Evolutionary conservation across 2,797 vertebrate species (phyloP).

Genomic region (Rhabdomys pumilio): DNA sequence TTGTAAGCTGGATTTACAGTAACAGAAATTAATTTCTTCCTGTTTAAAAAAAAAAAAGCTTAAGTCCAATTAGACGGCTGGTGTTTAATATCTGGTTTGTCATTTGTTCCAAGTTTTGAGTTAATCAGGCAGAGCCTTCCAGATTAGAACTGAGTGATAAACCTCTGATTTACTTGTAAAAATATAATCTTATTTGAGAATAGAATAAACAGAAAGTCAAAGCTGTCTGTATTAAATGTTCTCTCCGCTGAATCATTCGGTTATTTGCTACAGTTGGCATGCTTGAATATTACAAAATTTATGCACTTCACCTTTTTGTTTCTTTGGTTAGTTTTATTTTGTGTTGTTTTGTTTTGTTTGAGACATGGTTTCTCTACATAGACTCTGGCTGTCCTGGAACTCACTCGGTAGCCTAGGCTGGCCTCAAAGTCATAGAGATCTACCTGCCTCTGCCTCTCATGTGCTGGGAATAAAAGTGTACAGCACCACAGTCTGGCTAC

Average conservation of each 20-base stretch:
- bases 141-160: constrained; percentile 24
- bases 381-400: background rate
- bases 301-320: background rate
- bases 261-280: background rate
- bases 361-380: background rate
- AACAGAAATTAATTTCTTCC: background rate
- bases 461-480: background rate
- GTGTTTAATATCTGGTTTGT: constrained; percentile 19
- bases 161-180: constrained; percentile 15
- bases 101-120: constrained; percentile 3
- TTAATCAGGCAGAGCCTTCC: constrained; percentile 19
- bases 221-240: background rate
- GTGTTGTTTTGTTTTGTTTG: background rate
- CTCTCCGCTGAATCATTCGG: constrained; percentile 2
- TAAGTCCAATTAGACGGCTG: background rate
- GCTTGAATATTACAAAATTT: background rate
- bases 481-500: background rate
- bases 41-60: background rate
- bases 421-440: background rate
- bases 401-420: background rate
- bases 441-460: background rate
- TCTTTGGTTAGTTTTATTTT: background rate
- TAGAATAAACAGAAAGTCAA: constrained; percentile 38
- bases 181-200: constrained; percentile 45
- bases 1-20: background rate